Evolutionary conservation across 2,113 vertebrate genomes (phyloP), one percentile per base, ranked within the genome.

Genomic region (Tenebrosternarchus preto): DNA sequence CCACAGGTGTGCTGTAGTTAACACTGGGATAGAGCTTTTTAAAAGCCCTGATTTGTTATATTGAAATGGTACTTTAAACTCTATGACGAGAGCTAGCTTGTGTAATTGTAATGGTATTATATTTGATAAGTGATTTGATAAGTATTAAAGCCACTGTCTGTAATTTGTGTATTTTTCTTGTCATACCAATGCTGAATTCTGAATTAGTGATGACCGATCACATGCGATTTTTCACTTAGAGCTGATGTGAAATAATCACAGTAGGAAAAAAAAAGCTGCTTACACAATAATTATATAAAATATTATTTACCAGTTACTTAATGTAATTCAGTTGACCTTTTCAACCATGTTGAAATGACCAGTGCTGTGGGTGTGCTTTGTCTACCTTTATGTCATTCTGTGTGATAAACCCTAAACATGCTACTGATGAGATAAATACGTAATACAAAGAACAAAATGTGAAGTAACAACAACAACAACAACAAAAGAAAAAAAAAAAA

Each of bases 41-140:
- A 82, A 76, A 81, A 19, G 50, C 70, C 64, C 57, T n/a, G n/a
- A 73, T 66, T 31, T 80, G 59, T 60, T 67, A 46, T 43, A 29
- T 73, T 71, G 73, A 43, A 56, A 9, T 72, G 68, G 53, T 50
- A 33, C 19, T 59, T 19, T 59, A n/a, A n/a, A 22, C 56, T 59
- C 19, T 59, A 59, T n/a, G 1, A 59, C 3, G 7, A n/a, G 5
- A n/a, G 63, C 55, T 50, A 77, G 50, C 76, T 67, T 77, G 56
- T 56, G 27, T 77, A 68, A 68, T 57, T 66, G 63, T 66, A 33
- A 29, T 12, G n/a, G 33, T 31, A 19, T 66, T 31, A 66, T 50
- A 50, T 15, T 12, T n/a, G n/a, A n/a, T n/a, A n/a, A n/a, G n/a
- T n/a, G n/a, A n/a, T n/a, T 43, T 2, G 39, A 43, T 43, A 24